phyloP scores from a whole-genome alignment of 2,113 vertebrate genomes.

The Pseudolaguvia tuberculata region DNA sequence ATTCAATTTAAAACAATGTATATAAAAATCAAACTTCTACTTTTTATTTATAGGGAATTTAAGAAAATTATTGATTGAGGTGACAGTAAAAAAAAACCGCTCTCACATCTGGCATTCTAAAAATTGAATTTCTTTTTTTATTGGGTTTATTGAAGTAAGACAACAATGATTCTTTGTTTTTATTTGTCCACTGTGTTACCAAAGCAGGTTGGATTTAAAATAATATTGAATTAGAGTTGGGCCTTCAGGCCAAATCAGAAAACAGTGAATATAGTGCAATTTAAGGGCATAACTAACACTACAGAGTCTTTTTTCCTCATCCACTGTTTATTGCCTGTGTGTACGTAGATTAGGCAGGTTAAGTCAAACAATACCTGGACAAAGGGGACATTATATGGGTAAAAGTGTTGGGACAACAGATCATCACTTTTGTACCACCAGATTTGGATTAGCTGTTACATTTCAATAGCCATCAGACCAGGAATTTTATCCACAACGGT shows the following conservation, averaged over 20 bases:
- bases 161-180: constrained; percentile 61
- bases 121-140: constrained; percentile 72
- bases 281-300: constrained; percentile 15
- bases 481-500: too few species aligned
- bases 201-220: constrained; percentile 33
- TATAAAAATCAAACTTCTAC: not conserved
- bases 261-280: constrained; percentile 17
- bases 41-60: not conserved
- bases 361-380: too few species aligned
- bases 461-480: too few species aligned
- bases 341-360: too few species aligned
- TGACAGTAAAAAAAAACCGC: constrained; percentile 34
- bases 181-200: constrained; percentile 68
- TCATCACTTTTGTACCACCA: too few species aligned
- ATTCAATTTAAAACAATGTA: not conserved
- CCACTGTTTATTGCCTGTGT: constrained; percentile 4
- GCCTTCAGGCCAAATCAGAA: not conserved
- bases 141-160: constrained; percentile 55
- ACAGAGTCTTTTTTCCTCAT: not conserved
- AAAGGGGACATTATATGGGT: too few species aligned
- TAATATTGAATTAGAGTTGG: constrained; percentile 2
- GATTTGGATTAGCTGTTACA: too few species aligned
- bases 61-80: constrained; percentile 25
- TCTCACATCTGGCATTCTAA: constrained; percentile 28
- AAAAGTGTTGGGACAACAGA: too few species aligned